phyloP scores from a whole-genome alignment of 2,888 invertebrate species.

The Colostygia pectinataria region DNA sequence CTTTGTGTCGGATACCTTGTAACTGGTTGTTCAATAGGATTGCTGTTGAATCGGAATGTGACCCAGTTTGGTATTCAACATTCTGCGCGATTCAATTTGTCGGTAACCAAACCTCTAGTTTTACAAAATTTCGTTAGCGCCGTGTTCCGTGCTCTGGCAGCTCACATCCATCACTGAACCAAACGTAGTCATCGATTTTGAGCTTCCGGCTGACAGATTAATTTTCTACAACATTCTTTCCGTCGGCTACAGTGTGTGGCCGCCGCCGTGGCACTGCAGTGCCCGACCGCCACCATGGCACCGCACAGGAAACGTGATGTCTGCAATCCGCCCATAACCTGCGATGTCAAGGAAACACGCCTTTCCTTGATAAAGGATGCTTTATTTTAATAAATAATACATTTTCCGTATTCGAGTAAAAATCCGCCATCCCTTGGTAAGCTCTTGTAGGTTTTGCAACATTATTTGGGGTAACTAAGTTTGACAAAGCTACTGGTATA shows the following conservation, averaged over 20 bases:
- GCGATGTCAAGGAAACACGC: conserved; percentile 7
- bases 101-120: neutral
- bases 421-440: too few species aligned
- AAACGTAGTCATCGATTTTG: neutral
- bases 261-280: neutral
- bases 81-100: conserved; percentile 1
- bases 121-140: neutral
- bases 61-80: conserved; percentile 3
- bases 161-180: neutral
- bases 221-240: neutral
- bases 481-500: too few species aligned
- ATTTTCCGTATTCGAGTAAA: too few species aligned
- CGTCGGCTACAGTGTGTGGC: neutral
- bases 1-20: neutral
- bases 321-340: conserved; percentile 8
- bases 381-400: conserved; percentile 12
- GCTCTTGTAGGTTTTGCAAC: too few species aligned
- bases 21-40: neutral
- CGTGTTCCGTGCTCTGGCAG: too few species aligned
- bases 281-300: neutral
- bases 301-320: neutral
- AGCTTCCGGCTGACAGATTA: neutral
- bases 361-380: conserved; percentile 5
- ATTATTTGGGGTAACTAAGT: too few species aligned
- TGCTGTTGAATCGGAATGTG: neutral